Evolutionary conservation across 2,888 invertebrate species (phyloP), one percentile per base, ranked within the genome.

Genomic region (Scaptomyza parva): DNA sequence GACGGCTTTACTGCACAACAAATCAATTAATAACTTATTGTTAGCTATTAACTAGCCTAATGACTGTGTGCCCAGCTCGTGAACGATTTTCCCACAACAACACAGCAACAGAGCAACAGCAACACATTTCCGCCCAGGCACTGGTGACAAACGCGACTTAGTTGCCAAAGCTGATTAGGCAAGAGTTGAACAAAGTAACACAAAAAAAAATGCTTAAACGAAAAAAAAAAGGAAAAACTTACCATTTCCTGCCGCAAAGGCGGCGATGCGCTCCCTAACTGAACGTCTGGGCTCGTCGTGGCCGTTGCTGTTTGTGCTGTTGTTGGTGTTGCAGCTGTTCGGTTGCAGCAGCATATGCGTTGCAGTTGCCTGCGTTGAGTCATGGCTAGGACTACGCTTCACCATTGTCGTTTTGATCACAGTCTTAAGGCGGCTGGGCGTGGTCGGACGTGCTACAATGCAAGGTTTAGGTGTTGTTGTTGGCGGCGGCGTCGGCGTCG

Each of bases 321-420:
- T 63, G 65, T 35, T 54, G 58, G 6, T 53, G 58, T 44, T 63
- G 87, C 77, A 79, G 80, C 76, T 83, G 83, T 69, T 70, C 33
- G 71, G 71, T 55, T 66, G 85, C 79, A 68, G 85, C 79, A 68
- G 66, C 77, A 80, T 70, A 79, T 82, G 74, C 52, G 73, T 60
- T 63, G 69, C 75, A 69, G 73, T 67, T 64, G 78, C 41, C 61
- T 76, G 71, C 65, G 76, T 84, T 84, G 89, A 84, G 78, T 90
- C 90, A 88, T 89, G 88, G 88, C 86, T 86, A 81, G 90, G 90
- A 86, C 89, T 90, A 74, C 90, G 88, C 82, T 90, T 90, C 68
- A 90, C 90, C 90, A 90, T 89, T 85, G 90, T 90, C 75, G 90
- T 90, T 90, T 86, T 90, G 88, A 90, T 90, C 90, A 90, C 90